Percentiles rank a stretch among this genome's conserved stretches.
Evolutionary conservation across 1,140 invertebrate species (phyloP).

Genomic region (Hestina assimilis): DNA sequence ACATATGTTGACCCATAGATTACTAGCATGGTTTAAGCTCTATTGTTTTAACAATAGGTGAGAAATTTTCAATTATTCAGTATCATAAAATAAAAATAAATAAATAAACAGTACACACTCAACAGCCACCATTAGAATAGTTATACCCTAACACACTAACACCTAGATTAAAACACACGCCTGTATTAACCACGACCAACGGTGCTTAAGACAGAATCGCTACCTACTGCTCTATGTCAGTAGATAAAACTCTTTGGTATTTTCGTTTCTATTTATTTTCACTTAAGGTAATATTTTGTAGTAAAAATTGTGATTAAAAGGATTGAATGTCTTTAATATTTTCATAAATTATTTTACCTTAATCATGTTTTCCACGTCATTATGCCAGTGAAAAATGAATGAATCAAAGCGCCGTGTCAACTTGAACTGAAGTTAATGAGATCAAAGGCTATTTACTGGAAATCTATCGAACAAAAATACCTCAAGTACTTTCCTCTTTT

Average conservation of each 20-base stretch:
- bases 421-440: conserved; percentile 6
- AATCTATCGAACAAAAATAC: conserved; percentile 20
- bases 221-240: no score
- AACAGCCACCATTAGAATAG: no score
- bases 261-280: no score
- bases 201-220: no score
- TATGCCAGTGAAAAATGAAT: neutral
- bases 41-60: neutral
- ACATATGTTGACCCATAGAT: conserved; percentile 10
- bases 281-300: no score
- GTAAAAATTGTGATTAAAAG: neutral
- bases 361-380: neutral
- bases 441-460: conserved; percentile 10
- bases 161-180: no score
- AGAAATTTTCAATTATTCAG: no score
- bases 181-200: no score
- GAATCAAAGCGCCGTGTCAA: conserved; percentile 7
- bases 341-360: neutral
- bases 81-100: no score
- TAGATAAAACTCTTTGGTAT: no score
- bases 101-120: no score
- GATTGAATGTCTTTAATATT: neutral
- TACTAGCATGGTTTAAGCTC: conserved; percentile 1
- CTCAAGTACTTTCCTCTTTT: neutral
- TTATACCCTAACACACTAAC: no score